Conservation (phyloP, 1,140 invertebrate species). For the Mactra quadrangularis region DNA sequence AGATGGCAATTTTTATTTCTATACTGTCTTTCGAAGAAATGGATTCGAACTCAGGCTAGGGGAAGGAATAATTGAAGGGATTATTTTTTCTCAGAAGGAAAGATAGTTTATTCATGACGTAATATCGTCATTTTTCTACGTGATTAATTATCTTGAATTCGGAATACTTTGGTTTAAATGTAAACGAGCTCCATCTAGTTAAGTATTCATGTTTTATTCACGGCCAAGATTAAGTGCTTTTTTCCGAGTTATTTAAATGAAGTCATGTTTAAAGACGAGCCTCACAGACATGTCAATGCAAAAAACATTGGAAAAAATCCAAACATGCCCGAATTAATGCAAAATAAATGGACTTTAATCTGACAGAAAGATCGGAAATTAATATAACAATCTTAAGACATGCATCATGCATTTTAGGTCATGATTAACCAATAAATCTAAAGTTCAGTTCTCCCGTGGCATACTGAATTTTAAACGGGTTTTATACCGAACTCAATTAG, state of each 20-base stretch:
- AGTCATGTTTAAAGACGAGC: not conserved
- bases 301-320: no score
- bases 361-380: slow-evolving; percentile 13
- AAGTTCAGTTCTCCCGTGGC: not conserved
- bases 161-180: no score
- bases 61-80: no score
- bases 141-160: no score
- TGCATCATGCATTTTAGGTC: slow-evolving; percentile 19
- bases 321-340: slow-evolving; percentile 12
- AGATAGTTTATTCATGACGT: not conserved
- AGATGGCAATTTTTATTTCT: no score
- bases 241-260: slow-evolving; percentile 35
- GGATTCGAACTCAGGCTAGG: no score
- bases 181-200: no score
- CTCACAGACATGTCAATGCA: not conserved
- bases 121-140: no score
- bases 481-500: not conserved
- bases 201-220: slow-evolving; percentile 6
- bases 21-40: no score
- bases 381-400: slow-evolving; percentile 8
- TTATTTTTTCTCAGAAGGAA: not conserved
- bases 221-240: not conserved
- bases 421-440: slow-evolving; percentile 33
- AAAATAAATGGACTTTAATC: slow-evolving; percentile 28
- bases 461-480: slow-evolving; percentile 18